Evolutionary conservation across 2,797 vertebrate genomes (phyloP), one percentile per base, ranked within the genome.

Genomic region (Silurus aristotelis): DNA sequence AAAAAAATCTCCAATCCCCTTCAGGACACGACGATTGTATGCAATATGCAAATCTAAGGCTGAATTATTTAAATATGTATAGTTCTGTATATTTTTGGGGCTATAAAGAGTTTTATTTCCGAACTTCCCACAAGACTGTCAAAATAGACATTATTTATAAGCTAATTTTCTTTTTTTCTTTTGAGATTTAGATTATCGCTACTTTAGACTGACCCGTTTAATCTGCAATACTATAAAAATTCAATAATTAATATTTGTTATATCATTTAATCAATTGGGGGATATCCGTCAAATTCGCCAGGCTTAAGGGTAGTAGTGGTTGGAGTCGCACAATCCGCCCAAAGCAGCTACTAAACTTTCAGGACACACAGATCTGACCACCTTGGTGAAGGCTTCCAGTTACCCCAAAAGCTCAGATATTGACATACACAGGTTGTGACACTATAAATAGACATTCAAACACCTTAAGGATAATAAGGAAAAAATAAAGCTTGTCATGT

Each of bases 21-120:
- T 75, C 52, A 10, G 72, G 25, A 56, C 72, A 56, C 17, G 20
- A 56, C 9, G 19, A 58, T 38, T 77, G 12, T 1, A 75, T 55
- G 72, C 72, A 75, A 25, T 75, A 77, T 22, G 58, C 56, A 77
- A 60, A 60, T 60, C 38, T 77, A 6, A 77, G 17, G 19, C 19
- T 60, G 3, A 38, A 31, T 31, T 27, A 76, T 27, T 76, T 10
- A 38, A 77, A 77, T 77, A 60, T 38, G 56, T 77, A 20, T 55
- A 13, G 55, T 38, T 77, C 17, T 6, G 27, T 58, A 77, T 60
- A 77, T 77, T 77, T 38, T 9, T 38, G 25, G 0, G 19, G 8
- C 19, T 25, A 2, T 56, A 20, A 75, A 17, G 6, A 1, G 22
- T 27, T 56, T 27, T 55, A 12, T 38, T 76, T 52, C 17, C 38